Evolutionary conservation across 1,140 invertebrate species (phyloP), one percentile per base, ranked within the genome.

Genomic region (Euglossa dilemma): DNA sequence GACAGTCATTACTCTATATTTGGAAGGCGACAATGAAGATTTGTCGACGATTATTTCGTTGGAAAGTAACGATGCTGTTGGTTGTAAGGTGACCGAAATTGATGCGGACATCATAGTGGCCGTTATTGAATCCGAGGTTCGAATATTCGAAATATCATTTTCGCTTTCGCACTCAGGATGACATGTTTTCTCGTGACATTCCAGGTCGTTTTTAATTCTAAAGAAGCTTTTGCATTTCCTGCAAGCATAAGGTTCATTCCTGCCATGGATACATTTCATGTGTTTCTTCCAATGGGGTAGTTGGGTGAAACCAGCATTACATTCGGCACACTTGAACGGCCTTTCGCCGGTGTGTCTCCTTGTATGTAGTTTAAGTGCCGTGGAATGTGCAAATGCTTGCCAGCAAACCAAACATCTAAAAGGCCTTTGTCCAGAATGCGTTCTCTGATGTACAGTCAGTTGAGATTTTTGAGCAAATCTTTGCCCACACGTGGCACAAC

Each of bases 381-480:
- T 97, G 0, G 97, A 98, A 91, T 98, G 97, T 7, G 97, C 96
- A 90, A 98, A 98, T 2, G 97, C 96, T 86, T 97, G 96, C 94
- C 96, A 96, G 90, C 97, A 98, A 61, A 98, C 96, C 61, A 95
- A 94, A 90, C 97, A 98, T 20, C 96, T 95, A 90, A 98, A 98
- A 0, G 97, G 98, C 61, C 97, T 95, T 85, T 97, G 97, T 0
- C 97, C 97, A 0, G 96, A 97, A 90, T 99, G 98, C 12, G 98
- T 98, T 52, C 98, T 95, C 95, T 98, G 97, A 90, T 99, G 99
- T 2, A 99, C 97, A 74, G 98, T 99, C 71, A 99, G 95, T 91
- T 99, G 98, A 0, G 98, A 98, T 63, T 98, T 97, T 92, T 99
- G 98, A 4, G 97, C 98, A 90, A 99, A 99, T 61, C 97, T 95